A percentile compares a stretch with the other conserved stretches of the same genome.
These are phyloP conservation scores for Eubucco bourcierii DNA, from an alignment of 2,113 vertebrate species.

Conservation along the genomic window DNA sequence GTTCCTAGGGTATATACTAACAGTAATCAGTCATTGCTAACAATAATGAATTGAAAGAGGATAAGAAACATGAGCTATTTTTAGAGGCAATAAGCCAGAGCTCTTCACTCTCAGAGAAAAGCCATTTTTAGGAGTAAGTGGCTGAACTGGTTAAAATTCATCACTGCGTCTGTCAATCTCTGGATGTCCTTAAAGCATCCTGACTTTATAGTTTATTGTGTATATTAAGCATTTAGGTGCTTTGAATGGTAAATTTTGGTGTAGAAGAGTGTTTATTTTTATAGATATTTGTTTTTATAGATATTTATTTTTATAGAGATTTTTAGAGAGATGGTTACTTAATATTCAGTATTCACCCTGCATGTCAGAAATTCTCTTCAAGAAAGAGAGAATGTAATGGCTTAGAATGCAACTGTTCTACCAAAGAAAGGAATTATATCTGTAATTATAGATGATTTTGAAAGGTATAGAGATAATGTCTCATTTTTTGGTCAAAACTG, in stretches of 20 bases:
- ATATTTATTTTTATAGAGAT: background rate
- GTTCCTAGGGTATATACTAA: background rate
- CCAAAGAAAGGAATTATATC: background rate
- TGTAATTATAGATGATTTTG: background rate
- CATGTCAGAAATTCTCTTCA: background rate
- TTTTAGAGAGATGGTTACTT: background rate
- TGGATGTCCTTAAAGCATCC: background rate
- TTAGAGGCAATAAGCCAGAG: slow-evolving; percentile 12
- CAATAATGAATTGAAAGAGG: background rate
- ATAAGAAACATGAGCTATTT: slow-evolving; percentile 24
- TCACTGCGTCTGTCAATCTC: background rate
- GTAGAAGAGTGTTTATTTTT: background rate
- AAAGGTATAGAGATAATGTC: background rate
- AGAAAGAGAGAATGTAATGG: background rate
- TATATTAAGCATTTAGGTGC: background rate
- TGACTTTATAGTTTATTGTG: background rate
- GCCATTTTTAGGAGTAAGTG: slow-evolving; percentile 12
- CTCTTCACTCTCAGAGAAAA: background rate
- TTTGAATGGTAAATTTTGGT: background rate
- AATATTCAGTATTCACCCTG: background rate
- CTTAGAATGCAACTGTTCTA: background rate
- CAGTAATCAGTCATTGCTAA: background rate
- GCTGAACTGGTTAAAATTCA: background rate
- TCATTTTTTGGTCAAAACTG: background rate
- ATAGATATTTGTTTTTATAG: background rate